Percentiles rank a stretch among this genome's conserved stretches.
Evolutionary conservation across 2,113 vertebrate genomes (phyloP).

Genomic region (Pelvicachromis taeniatus): DNA sequence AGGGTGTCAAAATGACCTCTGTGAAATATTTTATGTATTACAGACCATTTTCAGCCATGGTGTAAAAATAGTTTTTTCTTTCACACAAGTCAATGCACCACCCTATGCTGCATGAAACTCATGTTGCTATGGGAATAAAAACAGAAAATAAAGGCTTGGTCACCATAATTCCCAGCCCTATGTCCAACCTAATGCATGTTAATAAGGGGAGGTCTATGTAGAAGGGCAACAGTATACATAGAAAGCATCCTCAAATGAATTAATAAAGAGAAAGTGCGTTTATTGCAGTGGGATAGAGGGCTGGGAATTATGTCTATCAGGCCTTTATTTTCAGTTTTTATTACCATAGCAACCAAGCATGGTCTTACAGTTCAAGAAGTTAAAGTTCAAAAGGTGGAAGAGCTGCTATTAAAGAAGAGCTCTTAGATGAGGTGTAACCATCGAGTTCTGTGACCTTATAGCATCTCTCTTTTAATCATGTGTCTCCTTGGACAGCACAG

Average conservation of each 20-base stretch:
- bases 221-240: background rate
- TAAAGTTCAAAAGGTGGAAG: background rate
- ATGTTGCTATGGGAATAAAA: background rate
- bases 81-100: background rate
- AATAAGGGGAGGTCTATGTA: background rate
- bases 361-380: background rate
- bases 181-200: background rate
- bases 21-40: background rate
- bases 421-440: background rate
- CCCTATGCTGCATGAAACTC: background rate
- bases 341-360: background rate
- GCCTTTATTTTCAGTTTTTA: background rate
- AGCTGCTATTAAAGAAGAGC: background rate
- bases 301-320: background rate
- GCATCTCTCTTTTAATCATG: background rate
- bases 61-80: too few species aligned
- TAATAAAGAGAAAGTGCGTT: background rate
- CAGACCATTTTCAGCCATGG: background rate
- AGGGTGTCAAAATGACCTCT: background rate
- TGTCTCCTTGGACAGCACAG: background rate
- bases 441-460: background rate
- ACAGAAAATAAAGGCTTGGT: background rate
- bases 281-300: background rate
- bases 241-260: background rate
- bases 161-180: background rate